Conservation (phyloP, 1,140 invertebrate species). For the Calycopis cecrops region DNA sequence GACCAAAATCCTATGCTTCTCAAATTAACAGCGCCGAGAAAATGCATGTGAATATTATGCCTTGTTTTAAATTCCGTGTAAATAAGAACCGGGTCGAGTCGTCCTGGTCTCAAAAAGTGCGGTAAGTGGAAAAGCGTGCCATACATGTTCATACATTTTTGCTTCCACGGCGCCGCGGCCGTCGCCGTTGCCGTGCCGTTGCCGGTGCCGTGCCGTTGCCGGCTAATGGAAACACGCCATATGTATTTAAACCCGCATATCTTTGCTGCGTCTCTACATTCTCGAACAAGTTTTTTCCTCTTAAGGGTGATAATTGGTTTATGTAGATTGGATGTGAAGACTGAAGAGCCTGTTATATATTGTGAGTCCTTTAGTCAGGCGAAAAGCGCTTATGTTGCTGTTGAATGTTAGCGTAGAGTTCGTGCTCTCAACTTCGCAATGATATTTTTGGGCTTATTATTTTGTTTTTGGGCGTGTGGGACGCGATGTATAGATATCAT, state of each 20-base stretch:
- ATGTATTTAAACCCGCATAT: slow-evolving; percentile 15
- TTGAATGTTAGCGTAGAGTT: slow-evolving; percentile 22
- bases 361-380: slow-evolving; percentile 17
- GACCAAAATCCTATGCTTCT: no score
- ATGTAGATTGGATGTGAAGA: slow-evolving; percentile 21
- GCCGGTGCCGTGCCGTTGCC: no score
- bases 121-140: no score
- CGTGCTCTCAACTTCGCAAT: slow-evolving; percentile 23
- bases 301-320: slow-evolving; percentile 26
- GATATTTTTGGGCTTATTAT: slow-evolving; percentile 26
- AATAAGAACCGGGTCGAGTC: no score
- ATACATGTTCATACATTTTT: no score
- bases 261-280: slow-evolving; percentile 19
- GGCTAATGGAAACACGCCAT: no score
- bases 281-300: slow-evolving; percentile 28
- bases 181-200: no score
- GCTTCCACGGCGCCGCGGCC: no score
- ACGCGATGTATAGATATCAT: slow-evolving; percentile 27
- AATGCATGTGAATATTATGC: no score
- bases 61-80: no score
- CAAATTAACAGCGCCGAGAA: no score
- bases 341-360: slow-evolving; percentile 11
- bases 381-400: slow-evolving; percentile 21
- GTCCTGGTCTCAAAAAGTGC: no score
- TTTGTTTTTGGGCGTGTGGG: slow-evolving; percentile 19